These are phyloP conservation scores for Acropternis orthonyx DNA, from an alignment of 2,797 vertebrate genomes.

Conservation along the genomic window DNA sequence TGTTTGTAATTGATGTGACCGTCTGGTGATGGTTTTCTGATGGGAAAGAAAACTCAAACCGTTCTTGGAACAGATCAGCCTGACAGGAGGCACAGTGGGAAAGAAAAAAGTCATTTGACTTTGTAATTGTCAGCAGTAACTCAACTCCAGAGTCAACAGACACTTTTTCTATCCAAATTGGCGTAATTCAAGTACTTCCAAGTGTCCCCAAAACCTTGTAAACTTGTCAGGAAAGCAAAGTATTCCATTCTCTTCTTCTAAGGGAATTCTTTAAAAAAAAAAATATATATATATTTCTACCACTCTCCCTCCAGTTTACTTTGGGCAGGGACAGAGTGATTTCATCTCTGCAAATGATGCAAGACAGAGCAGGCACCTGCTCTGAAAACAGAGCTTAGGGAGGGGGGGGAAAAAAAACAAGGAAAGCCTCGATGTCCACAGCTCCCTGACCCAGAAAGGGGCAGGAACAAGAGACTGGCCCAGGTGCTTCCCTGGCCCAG, in stretches of 20 bases:
- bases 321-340: background rate
- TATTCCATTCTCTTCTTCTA: background rate
- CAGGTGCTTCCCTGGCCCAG: background rate
- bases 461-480: background rate
- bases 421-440: background rate
- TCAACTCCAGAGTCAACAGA: background rate
- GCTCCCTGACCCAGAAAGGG: background rate
- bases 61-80: background rate
- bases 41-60: background rate
- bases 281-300: background rate
- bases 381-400: background rate
- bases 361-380: background rate
- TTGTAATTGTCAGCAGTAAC: slow-evolving; percentile 1
- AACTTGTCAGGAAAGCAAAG: background rate
- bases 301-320: background rate
- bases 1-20: background rate
- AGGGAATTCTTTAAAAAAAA: background rate
- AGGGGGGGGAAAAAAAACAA: background rate
- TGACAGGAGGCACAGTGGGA: slow-evolving; percentile 13
- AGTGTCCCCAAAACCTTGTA: background rate
- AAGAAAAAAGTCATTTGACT: background rate
- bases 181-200: background rate
- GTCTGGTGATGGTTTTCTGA: background rate
- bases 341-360: background rate
- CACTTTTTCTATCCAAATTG: background rate